Conservation (phyloP, 2,888 invertebrate species). For the Eupithecia exiguata region DNA sequence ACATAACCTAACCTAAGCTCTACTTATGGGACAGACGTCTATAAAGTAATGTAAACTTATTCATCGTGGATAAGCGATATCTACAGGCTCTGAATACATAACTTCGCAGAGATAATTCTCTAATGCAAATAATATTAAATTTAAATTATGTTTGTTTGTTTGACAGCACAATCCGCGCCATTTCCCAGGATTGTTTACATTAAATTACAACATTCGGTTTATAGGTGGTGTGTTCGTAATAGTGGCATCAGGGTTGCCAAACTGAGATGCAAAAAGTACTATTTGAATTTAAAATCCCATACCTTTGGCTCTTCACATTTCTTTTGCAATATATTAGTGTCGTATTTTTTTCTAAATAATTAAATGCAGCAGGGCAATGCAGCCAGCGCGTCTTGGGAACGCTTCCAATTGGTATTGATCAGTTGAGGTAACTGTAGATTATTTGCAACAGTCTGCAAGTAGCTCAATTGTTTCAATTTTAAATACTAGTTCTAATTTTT, state of each 20-base stretch:
- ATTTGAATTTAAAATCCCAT: background rate
- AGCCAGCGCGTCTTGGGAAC: too few relatives aligned
- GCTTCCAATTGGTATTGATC: too few relatives aligned
- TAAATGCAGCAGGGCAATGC: too few relatives aligned
- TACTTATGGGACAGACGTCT: constrained; percentile 9
- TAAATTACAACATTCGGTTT: constrained; percentile 73
- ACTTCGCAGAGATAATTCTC: constrained; percentile 33
- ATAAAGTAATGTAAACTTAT: constrained; percentile 21
- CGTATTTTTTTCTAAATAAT: too few relatives aligned
- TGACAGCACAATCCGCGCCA: constrained; percentile 70
- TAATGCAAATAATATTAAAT: constrained; percentile 40
- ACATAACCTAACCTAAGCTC: constrained; percentile 10
- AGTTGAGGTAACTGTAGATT: too few relatives aligned
- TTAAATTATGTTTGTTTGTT: constrained; percentile 45
- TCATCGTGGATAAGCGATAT: constrained; percentile 21
- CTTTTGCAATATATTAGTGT: background rate
- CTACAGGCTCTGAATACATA: constrained; percentile 25
- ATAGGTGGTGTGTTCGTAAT: constrained; percentile 65
- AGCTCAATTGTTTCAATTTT: too few relatives aligned
- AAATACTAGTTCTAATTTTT: too few relatives aligned
- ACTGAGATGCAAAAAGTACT: background rate
- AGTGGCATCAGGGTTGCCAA: constrained; percentile 42
- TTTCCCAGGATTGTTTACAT: constrained; percentile 77
- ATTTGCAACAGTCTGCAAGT: too few relatives aligned
- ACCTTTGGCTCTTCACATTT: background rate